phyloP scores from a whole-genome alignment of 2,113 vertebrate species.

The Notiomystis cincta region DNA sequence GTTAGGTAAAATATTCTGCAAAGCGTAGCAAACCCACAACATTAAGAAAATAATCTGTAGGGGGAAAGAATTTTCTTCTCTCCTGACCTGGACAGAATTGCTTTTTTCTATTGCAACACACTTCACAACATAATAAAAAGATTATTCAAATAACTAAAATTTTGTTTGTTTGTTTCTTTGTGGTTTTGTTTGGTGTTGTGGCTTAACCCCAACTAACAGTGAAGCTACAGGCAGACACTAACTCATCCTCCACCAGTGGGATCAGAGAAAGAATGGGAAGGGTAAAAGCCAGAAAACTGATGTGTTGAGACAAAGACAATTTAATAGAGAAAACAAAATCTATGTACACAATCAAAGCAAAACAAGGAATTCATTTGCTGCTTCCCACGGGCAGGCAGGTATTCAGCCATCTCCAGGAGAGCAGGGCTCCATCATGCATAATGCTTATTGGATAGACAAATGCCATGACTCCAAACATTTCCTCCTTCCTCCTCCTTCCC shows the following conservation, averaged over 20 bases:
- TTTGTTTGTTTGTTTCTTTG: too few species aligned
- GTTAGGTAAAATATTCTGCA: neutral
- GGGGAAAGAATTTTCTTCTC: neutral
- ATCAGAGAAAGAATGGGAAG: neutral
- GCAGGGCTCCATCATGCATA: accelerated
- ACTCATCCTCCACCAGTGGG: neutral
- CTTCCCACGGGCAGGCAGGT: neutral
- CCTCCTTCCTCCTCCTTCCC: accelerated
- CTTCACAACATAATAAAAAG: neutral
- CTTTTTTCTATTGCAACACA: neutral
- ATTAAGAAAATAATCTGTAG: neutral
- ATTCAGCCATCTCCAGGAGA: neutral
- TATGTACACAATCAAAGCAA: neutral
- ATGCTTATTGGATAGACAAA: accelerated
- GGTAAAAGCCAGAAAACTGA: neutral
- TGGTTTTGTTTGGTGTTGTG: neutral
- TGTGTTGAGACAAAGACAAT: neutral
- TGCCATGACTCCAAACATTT: accelerated
- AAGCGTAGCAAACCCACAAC: neutral
- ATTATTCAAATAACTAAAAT: neutral
- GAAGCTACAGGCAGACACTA: neutral
- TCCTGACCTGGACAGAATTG: neutral
- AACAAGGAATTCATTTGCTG: neutral
- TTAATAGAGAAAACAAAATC: neutral
- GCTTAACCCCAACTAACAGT: neutral